phyloP scores from a whole-genome alignment of 2,797 vertebrate genomes.

The Carcharodon carcharias region DNA sequence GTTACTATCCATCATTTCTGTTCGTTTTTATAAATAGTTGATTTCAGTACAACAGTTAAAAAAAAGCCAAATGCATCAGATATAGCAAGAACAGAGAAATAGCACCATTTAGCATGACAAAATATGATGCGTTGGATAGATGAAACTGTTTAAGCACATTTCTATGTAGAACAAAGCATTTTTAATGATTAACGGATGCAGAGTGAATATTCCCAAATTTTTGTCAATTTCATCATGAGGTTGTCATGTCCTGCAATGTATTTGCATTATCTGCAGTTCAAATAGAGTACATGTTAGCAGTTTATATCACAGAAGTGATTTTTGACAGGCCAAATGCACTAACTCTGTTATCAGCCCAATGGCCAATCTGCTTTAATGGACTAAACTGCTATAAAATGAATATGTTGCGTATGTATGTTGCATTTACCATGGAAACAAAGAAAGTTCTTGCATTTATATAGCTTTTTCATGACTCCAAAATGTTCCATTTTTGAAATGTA shows the following conservation, averaged over 20 bases:
- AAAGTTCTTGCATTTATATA: not conserved
- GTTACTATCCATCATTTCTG: not conserved
- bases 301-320: not conserved
- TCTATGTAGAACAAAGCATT: not conserved
- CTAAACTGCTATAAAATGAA: not conserved
- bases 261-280: not conserved
- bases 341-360: not conserved
- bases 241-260: not conserved
- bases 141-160: not conserved
- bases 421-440: not conserved
- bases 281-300: not conserved
- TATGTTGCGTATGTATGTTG: not conserved
- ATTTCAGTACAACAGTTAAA: not conserved
- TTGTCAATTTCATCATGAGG: not conserved
- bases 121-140: not conserved
- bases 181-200: not conserved
- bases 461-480: not conserved
- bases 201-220: not conserved
- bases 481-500: not conserved
- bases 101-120: not conserved
- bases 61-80: not conserved
- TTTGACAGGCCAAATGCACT: not conserved
- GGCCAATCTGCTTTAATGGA: not conserved
- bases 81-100: not conserved
- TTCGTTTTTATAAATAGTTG: not conserved